A percentile compares a stretch with the other conserved stretches of the same genome.
These are phyloP conservation scores for Saxidomus purpurata DNA, from an alignment of 1,140 invertebrate species.

Conservation along the genomic window DNA sequence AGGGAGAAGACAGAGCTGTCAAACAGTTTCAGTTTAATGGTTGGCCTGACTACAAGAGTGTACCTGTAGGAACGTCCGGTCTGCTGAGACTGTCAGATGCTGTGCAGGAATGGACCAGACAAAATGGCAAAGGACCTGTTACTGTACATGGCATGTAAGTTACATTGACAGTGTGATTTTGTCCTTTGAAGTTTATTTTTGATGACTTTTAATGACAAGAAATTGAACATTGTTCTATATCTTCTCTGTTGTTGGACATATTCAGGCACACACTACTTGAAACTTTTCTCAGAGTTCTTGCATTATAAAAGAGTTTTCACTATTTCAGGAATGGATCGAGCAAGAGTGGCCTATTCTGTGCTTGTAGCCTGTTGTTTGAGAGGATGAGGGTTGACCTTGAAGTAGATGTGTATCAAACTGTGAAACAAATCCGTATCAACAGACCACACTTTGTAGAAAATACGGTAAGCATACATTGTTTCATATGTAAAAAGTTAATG, in stretches of 20 bases:
- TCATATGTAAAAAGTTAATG: no score
- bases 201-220: neutral
- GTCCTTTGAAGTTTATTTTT: no score
- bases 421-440: slow-evolving; percentile 85
- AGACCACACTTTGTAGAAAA: slow-evolving; percentile 84
- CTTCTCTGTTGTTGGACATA: no score
- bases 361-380: slow-evolving; percentile 85
- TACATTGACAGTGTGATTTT: neutral
- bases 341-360: slow-evolving; percentile 86
- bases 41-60: slow-evolving; percentile 81
- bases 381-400: slow-evolving; percentile 86
- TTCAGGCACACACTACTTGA: no score
- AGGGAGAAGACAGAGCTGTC: slow-evolving; percentile 83
- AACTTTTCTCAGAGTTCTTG: no score
- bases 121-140: slow-evolving; percentile 84
- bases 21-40: slow-evolving; percentile 85
- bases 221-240: no score
- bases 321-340: slow-evolving; percentile 86
- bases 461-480: slow-evolving; percentile 81
- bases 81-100: slow-evolving; percentile 80
- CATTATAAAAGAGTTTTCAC: no score
- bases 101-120: slow-evolving; percentile 83
- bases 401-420: slow-evolving; percentile 87
- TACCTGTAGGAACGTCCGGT: slow-evolving; percentile 77
- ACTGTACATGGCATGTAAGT: slow-evolving; percentile 86